Percentiles rank a stretch among this genome's conserved stretches.
Conservation (phyloP, 2,113 vertebrate species). For the Rhineura floridana region DNA sequence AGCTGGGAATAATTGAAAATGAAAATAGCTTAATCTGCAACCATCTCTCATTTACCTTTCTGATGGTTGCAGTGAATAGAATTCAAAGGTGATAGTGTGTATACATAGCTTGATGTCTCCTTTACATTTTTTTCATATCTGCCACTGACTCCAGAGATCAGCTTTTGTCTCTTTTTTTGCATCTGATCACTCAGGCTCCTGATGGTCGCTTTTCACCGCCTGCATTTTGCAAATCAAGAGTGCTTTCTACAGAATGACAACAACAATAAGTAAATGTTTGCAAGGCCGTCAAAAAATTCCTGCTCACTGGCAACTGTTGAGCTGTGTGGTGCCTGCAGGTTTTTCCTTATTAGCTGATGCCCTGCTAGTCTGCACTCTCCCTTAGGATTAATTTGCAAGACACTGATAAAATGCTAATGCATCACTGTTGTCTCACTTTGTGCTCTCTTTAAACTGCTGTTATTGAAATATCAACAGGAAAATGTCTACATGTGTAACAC, state of each 20-base stretch:
- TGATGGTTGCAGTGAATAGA: neutral
- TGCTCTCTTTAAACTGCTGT: conserved; percentile 1
- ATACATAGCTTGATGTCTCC: neutral
- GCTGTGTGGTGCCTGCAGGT: neutral
- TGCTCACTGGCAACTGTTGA: neutral
- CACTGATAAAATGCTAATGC: conserved; percentile 23
- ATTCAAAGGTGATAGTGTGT: neutral
- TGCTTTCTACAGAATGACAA: neutral
- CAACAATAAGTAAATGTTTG: neutral
- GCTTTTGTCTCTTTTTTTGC: neutral
- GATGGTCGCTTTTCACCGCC: neutral
- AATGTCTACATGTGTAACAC: neutral
- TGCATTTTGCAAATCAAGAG: neutral
- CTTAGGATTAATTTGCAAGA: conserved; percentile 24
- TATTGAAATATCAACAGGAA: neutral
- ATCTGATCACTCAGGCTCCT: neutral
- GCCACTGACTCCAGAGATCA: neutral
- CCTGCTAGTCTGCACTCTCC: neutral
- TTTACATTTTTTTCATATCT: neutral
- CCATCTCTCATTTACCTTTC: neutral
- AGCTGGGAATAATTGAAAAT: neutral
- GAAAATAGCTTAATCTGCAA: neutral
- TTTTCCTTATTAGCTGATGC: conserved; percentile 11
- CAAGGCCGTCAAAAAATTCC: neutral
- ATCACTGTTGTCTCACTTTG: neutral